phyloP scores from a whole-genome alignment of 2,113 vertebrate genomes.

The Heloderma charlesbogerti region DNA sequence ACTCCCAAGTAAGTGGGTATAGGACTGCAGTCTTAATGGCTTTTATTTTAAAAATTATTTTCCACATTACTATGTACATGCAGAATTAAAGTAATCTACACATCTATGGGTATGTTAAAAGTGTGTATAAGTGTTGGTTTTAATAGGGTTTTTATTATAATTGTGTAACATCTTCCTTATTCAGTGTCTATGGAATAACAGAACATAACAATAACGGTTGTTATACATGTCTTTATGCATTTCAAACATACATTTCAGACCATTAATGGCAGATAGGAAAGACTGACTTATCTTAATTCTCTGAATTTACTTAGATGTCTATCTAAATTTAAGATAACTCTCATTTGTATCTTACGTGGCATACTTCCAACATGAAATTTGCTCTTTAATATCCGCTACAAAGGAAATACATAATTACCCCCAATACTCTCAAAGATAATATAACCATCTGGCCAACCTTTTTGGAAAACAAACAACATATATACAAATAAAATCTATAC shows the following conservation, averaged over 20 bases:
- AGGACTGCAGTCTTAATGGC: not conserved
- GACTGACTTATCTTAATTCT: not conserved
- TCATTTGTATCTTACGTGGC: not conserved
- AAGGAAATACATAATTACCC: conserved; percentile 46
- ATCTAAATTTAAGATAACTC: conserved; percentile 1
- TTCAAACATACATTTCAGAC: conserved; percentile 21
- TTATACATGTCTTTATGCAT: not conserved
- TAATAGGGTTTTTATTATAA: conserved; percentile 6
- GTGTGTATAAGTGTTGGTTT: conserved; percentile 40
- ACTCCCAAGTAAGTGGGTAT: not conserved
- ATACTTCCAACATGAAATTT: conserved; percentile 29
- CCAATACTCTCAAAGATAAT: conserved; percentile 24
- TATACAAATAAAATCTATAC: conserved; percentile 18
- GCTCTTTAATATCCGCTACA: conserved; percentile 28
- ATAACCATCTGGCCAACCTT: conserved; percentile 10
- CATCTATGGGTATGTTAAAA: conserved; percentile 59
- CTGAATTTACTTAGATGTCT: not conserved
- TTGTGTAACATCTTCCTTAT: conserved; percentile 21
- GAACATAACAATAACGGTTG: not conserved
- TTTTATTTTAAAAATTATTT: conserved; percentile 43
- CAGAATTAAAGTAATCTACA: conserved; percentile 53
- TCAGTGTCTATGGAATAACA: conserved; percentile 23
- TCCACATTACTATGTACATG: conserved; percentile 68
- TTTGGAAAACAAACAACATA: conserved; percentile 20
- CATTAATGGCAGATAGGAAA: conserved; percentile 28